Percentiles rank a stretch among this genome's conserved stretches.
phyloP scores from a whole-genome alignment of 2,888 invertebrate genomes.

The Bombylius discolor region DNA sequence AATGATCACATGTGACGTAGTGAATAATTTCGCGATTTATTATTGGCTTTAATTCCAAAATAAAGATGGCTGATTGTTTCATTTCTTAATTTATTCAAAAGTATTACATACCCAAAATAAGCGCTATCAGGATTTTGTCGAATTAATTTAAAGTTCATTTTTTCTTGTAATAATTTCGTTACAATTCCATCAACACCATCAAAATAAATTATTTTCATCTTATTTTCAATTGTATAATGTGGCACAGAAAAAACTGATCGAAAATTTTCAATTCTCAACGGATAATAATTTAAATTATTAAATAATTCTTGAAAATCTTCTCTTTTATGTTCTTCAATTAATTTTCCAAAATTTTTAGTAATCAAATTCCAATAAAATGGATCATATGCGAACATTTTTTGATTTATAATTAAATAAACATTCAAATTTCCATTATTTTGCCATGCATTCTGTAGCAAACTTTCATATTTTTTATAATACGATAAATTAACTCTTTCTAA shows the following conservation, averaged over 20 bases:
- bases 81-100: too few relatives aligned
- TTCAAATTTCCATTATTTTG: background rate
- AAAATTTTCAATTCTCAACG: slow-evolving; percentile 28
- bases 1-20: too few relatives aligned
- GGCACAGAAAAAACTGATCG: slow-evolving; percentile 26
- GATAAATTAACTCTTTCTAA: background rate
- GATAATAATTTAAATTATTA: slow-evolving; percentile 27
- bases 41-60: too few relatives aligned
- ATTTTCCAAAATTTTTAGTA: background rate
- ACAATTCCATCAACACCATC: slow-evolving; percentile 27
- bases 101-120: slow-evolving; percentile 26
- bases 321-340: background rate
- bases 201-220: slow-evolving; percentile 13
- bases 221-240: background rate
- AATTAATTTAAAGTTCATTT: slow-evolving; percentile 25
- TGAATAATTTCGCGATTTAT: too few relatives aligned
- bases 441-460: background rate
- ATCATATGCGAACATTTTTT: background rate
- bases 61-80: too few relatives aligned
- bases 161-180: slow-evolving; percentile 22
- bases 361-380: background rate
- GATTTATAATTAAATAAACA: background rate
- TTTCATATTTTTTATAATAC: background rate
- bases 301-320: slow-evolving; percentile 17
- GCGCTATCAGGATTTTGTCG: slow-evolving; percentile 24